Conservation (phyloP, 2,888 invertebrate species). For the Lathronympha strigana region DNA sequence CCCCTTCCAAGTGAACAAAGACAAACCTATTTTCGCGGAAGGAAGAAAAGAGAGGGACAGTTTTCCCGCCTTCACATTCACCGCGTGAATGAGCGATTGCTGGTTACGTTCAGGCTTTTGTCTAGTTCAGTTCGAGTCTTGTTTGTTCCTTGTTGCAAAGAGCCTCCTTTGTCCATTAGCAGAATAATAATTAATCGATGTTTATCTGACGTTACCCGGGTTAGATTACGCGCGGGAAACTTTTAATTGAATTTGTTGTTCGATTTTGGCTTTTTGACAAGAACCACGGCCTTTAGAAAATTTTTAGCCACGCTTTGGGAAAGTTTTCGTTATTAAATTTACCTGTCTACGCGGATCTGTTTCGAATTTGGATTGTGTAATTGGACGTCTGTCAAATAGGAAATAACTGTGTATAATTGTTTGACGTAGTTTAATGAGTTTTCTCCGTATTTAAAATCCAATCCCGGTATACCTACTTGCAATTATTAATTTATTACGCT, state of each 20-base stretch:
- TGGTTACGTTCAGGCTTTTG: conserved; percentile 75
- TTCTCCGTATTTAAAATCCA: conserved; percentile 8
- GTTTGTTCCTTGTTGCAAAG: conserved; percentile 72
- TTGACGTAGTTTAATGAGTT: conserved; percentile 38
- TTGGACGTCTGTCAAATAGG: conserved; percentile 37
- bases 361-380: conserved; percentile 30
- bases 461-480: background rate
- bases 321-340: conserved; percentile 57
- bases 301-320: conserved; percentile 63
- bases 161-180: conserved; percentile 74
- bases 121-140: conserved; percentile 71
- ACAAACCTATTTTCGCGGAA: conserved; percentile 66
- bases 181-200: conserved; percentile 78
- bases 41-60: conserved; percentile 66
- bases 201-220: conserved; percentile 72
- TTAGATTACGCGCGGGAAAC: conserved; percentile 72
- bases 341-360: conserved; percentile 43
- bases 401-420: conserved; percentile 31
- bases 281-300: conserved; percentile 62
- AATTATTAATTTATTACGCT: background rate
- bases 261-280: conserved; percentile 75
- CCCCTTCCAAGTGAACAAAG: conserved; percentile 70
- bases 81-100: conserved; percentile 75
- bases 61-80: conserved; percentile 63
- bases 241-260: conserved; percentile 80